Evolutionary conservation across 2,113 vertebrate genomes (phyloP).

Genomic region (Theristicus caerulescens): DNA sequence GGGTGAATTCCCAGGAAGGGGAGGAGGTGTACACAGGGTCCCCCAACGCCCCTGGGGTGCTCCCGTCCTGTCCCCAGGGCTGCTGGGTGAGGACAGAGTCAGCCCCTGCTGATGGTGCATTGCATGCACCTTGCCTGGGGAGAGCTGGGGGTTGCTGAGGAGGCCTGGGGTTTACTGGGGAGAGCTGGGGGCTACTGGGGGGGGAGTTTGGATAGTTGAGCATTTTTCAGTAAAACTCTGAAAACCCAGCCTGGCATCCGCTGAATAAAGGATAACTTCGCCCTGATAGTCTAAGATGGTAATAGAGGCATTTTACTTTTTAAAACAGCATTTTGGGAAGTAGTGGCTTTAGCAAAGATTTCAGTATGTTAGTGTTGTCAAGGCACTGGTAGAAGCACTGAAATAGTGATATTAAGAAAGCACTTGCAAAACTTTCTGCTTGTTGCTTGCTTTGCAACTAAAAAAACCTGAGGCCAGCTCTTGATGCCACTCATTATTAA

Average conservation of each 20-base stretch:
- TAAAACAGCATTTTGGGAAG: neutral
- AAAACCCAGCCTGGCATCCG: neutral
- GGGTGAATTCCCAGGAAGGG: neutral
- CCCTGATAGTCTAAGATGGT: neutral
- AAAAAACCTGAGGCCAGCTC: neutral
- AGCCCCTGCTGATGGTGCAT: no score
- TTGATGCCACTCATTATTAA: neutral
- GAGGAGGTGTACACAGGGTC: accelerated
- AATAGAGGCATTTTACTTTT: neutral
- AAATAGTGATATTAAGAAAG: neutral
- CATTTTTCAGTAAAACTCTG: neutral
- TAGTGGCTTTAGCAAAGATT: neutral
- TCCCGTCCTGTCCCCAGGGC: neutral
- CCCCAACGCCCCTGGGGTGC: neutral
- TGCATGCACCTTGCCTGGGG: neutral
- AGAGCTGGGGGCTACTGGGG: neutral
- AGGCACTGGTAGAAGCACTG: neutral
- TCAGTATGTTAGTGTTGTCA: neutral
- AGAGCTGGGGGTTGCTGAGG: neutral
- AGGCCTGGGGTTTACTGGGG: no score
- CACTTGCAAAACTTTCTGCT: neutral
- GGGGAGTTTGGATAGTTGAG: neutral
- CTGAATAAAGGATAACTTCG: accelerated
- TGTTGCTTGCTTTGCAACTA: neutral
- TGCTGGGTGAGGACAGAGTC: neutral